Base-by-base conservation (phyloP, 2,113 vertebrate genomes). In the Syrrhaptes paradoxus region DNA sequence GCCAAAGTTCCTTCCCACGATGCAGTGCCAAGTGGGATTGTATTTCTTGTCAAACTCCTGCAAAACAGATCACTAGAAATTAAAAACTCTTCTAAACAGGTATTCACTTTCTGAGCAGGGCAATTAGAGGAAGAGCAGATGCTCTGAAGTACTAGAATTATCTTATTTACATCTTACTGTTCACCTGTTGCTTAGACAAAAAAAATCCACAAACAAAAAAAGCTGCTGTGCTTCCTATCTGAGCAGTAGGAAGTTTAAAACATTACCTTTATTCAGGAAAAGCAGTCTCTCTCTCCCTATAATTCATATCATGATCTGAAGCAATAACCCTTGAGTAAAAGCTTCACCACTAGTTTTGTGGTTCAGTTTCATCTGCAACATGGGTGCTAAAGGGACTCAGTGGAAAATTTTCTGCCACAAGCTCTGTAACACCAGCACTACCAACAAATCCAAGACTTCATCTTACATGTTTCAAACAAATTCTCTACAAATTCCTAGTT, bases 11-110 rank as follows among this genome's bases (percentile, higher is more conserved):
- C 99, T 99, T 83, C 99, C 99, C 96, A 99, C 99, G 3, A 99
- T 99, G 98, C 99, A 99, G 97, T 99, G 99, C 99, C 99, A 99
- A 72, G 99, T 99, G 29, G 99, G 99, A 57, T 99, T 99, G 85
- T 99, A 99, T 95, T 99, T 99, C 98, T 99, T 99, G 98, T 99
- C 99, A 95, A 99, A 99, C 93, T 99, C 99, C 99, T 99, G 97
- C 70, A 81, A 57, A 80, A 85, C 41, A 67, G 95, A 65, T 73
- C 52, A 36, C 59, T 73, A 38, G 29, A 66, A 75, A 74, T 85
- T 66, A 91, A 95, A 21, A 89, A 80, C 38, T 70, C 41, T 71
- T 88, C 79, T 66, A 29, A 77, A 86, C 14, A 67, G 22, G 24
- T 51, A 62, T 17, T 86, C 34, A 22, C 18, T 78, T 62, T 82